These are phyloP conservation scores for Pantelozetes paolii DNA, from an alignment of 2,888 invertebrate species.

Conservation along the genomic window DNA sequence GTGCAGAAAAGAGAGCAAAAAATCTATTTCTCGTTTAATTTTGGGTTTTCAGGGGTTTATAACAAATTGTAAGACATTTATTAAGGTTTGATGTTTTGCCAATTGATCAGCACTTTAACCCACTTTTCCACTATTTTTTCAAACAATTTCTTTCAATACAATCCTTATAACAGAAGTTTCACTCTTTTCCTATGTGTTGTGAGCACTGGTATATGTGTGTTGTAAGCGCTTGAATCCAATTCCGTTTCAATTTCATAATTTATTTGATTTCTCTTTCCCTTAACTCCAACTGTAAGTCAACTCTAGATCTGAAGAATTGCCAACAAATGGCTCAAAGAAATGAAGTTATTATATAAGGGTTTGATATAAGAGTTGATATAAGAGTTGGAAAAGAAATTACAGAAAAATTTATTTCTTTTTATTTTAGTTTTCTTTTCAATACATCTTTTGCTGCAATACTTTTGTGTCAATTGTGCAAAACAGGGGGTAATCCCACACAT, in stretches of 20 bases:
- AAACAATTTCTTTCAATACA: background rate
- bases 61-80: background rate
- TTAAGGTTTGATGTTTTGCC: background rate
- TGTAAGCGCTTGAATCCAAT: background rate
- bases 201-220: no score
- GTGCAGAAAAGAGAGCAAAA: background rate
- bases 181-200: background rate
- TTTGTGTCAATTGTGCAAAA: no score
- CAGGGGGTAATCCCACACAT: no score
- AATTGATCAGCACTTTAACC: background rate
- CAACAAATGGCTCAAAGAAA: background rate
- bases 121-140: background rate
- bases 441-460: background rate
- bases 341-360: no score
- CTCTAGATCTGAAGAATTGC: background rate
- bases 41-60: background rate
- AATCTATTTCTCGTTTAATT: background rate
- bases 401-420: background rate
- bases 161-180: background rate
- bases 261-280: background rate
- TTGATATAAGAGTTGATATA: no score
- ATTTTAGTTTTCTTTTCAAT: no score
- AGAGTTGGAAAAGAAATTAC: background rate
- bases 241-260: slow-evolving; percentile 23
- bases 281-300: background rate